Evolutionary conservation across 2,888 invertebrate species (phyloP).

Genomic region (Eupithecia inturbata): DNA sequence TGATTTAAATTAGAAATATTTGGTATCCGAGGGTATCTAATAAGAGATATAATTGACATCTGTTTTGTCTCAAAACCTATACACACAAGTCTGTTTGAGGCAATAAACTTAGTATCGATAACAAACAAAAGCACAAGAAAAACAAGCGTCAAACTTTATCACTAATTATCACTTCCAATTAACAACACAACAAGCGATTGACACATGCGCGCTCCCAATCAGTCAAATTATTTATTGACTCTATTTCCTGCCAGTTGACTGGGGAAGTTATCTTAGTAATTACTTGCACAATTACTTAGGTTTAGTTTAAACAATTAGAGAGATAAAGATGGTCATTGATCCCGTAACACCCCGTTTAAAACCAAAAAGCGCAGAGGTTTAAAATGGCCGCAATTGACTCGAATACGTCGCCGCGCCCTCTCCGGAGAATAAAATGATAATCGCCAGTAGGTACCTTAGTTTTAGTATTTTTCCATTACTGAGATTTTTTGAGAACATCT

Average conservation of each 20-base stretch:
- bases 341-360: not conserved
- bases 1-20: not conserved
- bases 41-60: not conserved
- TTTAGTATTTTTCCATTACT: no score
- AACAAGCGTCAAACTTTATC: slow-evolving; percentile 7
- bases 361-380: no score
- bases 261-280: slow-evolving; percentile 28
- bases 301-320: slow-evolving; percentile 17
- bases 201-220: slow-evolving; percentile 26
- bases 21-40: not conserved
- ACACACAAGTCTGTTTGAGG: not conserved
- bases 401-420: no score
- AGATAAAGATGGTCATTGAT: slow-evolving; percentile 13
- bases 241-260: slow-evolving; percentile 27
- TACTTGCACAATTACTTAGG: slow-evolving; percentile 24
- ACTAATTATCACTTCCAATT: slow-evolving; percentile 11
- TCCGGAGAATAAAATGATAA: no score
- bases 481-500: no score
- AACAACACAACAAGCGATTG: slow-evolving; percentile 6
- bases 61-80: not conserved
- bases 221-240: slow-evolving; percentile 40
- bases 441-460: no score
- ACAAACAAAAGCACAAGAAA: not conserved
- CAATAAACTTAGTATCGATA: not conserved
- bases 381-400: no score